Evolutionary conservation across 2,113 vertebrate species (phyloP), one percentile per base, ranked within the genome.

Genomic region (Neomonachus schauinslandi): DNA sequence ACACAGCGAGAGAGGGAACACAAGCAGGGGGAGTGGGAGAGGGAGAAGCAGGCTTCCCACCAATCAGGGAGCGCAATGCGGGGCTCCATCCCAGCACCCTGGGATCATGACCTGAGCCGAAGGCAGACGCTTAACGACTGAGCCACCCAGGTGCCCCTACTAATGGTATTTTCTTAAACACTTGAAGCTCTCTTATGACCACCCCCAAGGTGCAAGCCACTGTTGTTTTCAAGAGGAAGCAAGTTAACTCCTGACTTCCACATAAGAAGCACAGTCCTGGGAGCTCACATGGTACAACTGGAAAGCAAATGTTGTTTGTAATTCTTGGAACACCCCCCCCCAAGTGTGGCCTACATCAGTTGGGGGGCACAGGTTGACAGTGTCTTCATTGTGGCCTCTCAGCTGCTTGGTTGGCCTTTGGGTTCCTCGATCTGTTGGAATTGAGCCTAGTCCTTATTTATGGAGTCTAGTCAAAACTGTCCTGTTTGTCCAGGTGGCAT

Each of bases 161-260:
- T 31, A 15, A 57, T 53, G 24, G 24, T 65, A 39, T 80, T 95
- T 89, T 42, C 76, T 91, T 92, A 83, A 94, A 85, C 39, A 81
- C n/a, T n/a, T n/a, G 21, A 85, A 82, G 39, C 7, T 91, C 14
- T 80, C 51, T 95, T 81, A 57, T 61, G 28, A 92, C 5, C 28
- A 87, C 16, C 24, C 6, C 72, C 84, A 80, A 80, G 26, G 28
- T 42, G 16, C 31, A 90, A 93, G 46, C 26, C 46, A 57, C 85
- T 85, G 26, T 90, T 46, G 21, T 93, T 95, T 95, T 71, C 57
- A 82, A 94, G 51, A 80, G 33, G 33, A 81, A 51, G 39, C 42
- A 94, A 90, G 76, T 72, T 92, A 67, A 77, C 85, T n/a, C 42
- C 87, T 92, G 31, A 76, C 51, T 89, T 89, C 55, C 28, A 74